phyloP scores from a whole-genome alignment of 2,113 vertebrate genomes.

The Oceanodroma tethys region DNA sequence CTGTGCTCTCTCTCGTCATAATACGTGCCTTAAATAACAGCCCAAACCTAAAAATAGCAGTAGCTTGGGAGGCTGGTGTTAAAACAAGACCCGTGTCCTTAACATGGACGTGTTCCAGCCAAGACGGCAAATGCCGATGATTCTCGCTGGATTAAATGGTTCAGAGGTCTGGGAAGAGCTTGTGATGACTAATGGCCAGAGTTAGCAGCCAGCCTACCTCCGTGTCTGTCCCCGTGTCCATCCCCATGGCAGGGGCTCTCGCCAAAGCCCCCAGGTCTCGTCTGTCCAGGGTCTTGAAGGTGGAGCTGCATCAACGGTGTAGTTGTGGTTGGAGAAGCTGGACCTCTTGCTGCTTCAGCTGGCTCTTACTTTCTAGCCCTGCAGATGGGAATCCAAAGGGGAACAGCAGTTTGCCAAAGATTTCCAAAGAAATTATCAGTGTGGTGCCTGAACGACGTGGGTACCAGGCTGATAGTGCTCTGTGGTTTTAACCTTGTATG shows the following conservation, averaged over 20 bases:
- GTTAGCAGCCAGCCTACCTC: neutral
- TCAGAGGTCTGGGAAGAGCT: neutral
- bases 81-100: neutral
- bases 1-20: neutral
- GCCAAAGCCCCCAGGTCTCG: neutral
- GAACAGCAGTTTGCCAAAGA: neutral
- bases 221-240: accelerated
- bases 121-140: neutral
- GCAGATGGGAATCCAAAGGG: neutral
- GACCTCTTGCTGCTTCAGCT: neutral
- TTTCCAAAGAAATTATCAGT: neutral
- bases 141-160: neutral
- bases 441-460: neutral
- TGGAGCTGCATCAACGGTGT: neutral
- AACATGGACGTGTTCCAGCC: neutral
- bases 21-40: neutral
- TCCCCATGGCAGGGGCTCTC: neutral
- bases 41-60: slow-evolving; percentile 34
- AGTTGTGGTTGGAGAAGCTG: neutral
- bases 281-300: neutral
- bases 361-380: neutral
- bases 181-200: neutral
- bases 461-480: neutral
- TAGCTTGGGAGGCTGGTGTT: neutral
- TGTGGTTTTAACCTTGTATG: neutral